Base-by-base conservation (phyloP, 2,797 vertebrate species). In the Echiichthys vipera region DNA sequence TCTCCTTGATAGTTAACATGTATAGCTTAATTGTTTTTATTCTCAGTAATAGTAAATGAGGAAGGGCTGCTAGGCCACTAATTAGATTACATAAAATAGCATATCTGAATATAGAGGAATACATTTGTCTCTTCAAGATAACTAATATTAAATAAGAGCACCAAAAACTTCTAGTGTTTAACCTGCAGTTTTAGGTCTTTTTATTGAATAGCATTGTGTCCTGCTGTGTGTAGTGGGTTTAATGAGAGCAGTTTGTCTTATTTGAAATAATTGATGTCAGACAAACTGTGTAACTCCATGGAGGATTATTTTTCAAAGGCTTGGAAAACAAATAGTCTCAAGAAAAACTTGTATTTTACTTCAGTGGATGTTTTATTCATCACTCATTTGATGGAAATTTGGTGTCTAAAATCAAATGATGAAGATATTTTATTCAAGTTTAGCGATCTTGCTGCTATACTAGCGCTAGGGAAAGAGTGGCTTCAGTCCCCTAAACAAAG, bases 201-300 rank as follows among this genome's bases (percentile, higher is more conserved):
- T 68, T 80, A 80, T 78, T 89, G 71, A 90, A 85, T 86, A 86
- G 89, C 80, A 87, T 84, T 63, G n/a, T 84, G 84, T 74, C 88
- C 83, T 83, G 78, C 87, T 89, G 89, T 50, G 85, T 67, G 34
- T 30, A 36, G 65, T 10, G 1, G 25, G 40, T 78, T 81, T 84
- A 89, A 86, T 50, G 45, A 85, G 84, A 83, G 79, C 74, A 71
- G 66, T 90, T 89, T 89, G 79, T 90, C 86, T 90, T 85, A 78
- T 86, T 86, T 63, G 45, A 87, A 90, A 88, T 85, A 91, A 90
- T 71, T 86, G 84, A 88, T 89, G 86, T 85, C 87, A 91, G 78
- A 83, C 72, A 88, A 82, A 84, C 71, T 80, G 77, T 30, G 65
- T 59, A 71, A 77, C 62, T 90, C 89, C 77, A 20, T 3, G 12